phyloP scores from a whole-genome alignment of 2,797 vertebrate species.

The Nannoperca obscura region DNA sequence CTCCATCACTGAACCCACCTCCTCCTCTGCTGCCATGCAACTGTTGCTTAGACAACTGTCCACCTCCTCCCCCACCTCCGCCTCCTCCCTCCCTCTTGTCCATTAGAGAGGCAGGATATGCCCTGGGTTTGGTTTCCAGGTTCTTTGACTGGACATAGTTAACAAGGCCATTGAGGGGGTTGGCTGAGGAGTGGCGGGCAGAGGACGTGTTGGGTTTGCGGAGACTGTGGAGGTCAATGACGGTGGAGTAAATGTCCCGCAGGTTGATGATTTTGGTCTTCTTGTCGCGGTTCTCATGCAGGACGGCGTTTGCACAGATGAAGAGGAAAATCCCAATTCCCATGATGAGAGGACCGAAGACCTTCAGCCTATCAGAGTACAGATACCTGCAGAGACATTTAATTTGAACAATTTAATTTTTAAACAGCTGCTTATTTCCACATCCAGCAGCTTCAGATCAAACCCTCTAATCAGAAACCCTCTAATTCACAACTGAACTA shows the following conservation, averaged over 20 bases:
- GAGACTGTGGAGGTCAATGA: slow-evolving; percentile 94
- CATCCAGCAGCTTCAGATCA: neutral
- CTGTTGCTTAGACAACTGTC: neutral
- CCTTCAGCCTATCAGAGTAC: slow-evolving; percentile 95
- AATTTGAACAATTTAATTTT: neutral
- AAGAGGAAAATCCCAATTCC: slow-evolving; percentile 97
- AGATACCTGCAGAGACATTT: slow-evolving; percentile 81
- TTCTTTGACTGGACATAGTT: slow-evolving; percentile 70
- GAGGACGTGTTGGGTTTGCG: slow-evolving; percentile 37
- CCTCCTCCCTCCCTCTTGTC: slow-evolving; percentile 11
- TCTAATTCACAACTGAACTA: neutral
- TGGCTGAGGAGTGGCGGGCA: slow-evolving; percentile 80
- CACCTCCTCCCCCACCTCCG: slow-evolving; percentile 13
- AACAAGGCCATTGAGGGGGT: slow-evolving; percentile 60
- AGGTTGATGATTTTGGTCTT: slow-evolving; percentile 97
- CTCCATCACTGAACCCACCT: slow-evolving; percentile 9
- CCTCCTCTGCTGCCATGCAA: slow-evolving; percentile 65
- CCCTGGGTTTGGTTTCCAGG: slow-evolving; percentile 59
- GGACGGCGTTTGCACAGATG: slow-evolving; percentile 95
- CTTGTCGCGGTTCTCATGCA: slow-evolving; percentile 95
- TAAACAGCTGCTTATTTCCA: neutral
- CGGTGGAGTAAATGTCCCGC: slow-evolving; percentile 95
- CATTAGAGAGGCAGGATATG: slow-evolving; percentile 20
- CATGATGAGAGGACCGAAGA: slow-evolving; percentile 96
- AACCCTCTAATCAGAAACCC: neutral